Evolutionary conservation across 1,140 invertebrate species (phyloP).

Genomic region (Copidosoma floridanum): DNA sequence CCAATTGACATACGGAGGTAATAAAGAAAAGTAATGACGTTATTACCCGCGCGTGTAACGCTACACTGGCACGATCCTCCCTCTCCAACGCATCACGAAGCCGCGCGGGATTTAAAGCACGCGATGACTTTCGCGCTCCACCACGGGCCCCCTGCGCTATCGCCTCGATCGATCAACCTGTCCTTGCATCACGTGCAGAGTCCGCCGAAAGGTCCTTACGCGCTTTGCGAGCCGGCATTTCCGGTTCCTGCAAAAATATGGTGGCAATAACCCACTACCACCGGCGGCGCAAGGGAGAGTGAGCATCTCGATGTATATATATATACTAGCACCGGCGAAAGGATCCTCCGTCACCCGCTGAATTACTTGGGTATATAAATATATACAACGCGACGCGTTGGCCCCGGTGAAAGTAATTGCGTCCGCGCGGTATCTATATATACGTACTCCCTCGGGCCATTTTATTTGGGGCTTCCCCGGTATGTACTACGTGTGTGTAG

Average conservation of each 20-base stretch:
- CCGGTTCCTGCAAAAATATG: conserved; percentile 27
- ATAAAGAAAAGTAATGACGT: conserved; percentile 7
- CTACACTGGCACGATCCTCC: too few species aligned
- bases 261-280: too few species aligned
- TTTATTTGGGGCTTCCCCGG: too few species aligned
- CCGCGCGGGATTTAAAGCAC: too few species aligned
- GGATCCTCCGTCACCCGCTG: conserved; percentile 12
- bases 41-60: conserved; percentile 19
- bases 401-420: conserved; percentile 23
- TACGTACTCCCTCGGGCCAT: too few species aligned
- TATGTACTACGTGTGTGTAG: too few species aligned
- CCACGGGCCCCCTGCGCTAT: not conserved
- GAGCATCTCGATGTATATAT: not conserved
- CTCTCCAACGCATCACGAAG: too few species aligned
- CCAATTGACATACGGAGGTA: conserved; percentile 10
- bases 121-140: too few species aligned
- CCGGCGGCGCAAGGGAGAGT: not conserved
- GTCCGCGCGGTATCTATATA: too few species aligned
- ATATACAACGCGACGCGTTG: not conserved
- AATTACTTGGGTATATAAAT: too few species aligned
- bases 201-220: not conserved
- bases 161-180: conserved; percentile 13
- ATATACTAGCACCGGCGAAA: not conserved
- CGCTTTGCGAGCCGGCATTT: conserved; percentile 16
- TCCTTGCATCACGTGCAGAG: too few species aligned